Percentiles rank a stretch among this genome's conserved stretches.
These are phyloP conservation scores for Excalfactoria chinensis DNA, from an alignment of 2,113 vertebrate species.

Conservation along the genomic window DNA sequence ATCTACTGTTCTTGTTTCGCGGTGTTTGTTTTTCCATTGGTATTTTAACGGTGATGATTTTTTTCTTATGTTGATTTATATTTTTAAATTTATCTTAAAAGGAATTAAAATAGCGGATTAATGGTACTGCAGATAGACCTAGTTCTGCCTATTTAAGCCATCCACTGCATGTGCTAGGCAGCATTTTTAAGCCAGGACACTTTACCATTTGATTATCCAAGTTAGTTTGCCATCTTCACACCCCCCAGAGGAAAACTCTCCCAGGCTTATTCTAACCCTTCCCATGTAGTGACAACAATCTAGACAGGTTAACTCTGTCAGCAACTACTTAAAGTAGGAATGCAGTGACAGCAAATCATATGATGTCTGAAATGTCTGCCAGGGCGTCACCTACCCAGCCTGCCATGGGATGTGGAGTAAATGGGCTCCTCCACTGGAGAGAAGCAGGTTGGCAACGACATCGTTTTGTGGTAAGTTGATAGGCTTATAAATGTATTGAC, in stretches of 20 bases:
- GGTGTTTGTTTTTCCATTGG: not conserved
- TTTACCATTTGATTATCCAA: not conserved
- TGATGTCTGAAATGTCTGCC: slow-evolving; percentile 39
- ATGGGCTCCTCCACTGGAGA: slow-evolving; percentile 96
- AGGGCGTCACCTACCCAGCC: slow-evolving; percentile 98
- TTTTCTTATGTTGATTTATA: not conserved
- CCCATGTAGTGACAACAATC: not conserved
- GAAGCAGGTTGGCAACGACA: slow-evolving; percentile 93
- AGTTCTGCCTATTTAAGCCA: not conserved
- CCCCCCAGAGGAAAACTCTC: not conserved
- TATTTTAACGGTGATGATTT: not conserved
- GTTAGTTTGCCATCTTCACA: not conserved
- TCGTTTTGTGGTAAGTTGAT: slow-evolving; percentile 93
- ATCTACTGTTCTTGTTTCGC: not conserved
- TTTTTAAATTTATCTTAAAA: not conserved
- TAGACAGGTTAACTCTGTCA: not conserved
- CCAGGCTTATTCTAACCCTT: not conserved
- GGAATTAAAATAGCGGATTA: not conserved
- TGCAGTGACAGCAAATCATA: not conserved
- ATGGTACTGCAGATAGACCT: not conserved
- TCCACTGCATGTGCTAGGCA: not conserved
- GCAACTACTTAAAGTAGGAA: not conserved
- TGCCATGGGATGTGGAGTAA: slow-evolving; percentile 98
- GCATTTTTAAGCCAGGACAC: not conserved
- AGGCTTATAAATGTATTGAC: not conserved